Percentiles rank a stretch among this genome's conserved stretches.
These are phyloP conservation scores for Brachionus manjavacas DNA, from an alignment of 1,140 invertebrate genomes.

Conservation along the genomic window DNA sequence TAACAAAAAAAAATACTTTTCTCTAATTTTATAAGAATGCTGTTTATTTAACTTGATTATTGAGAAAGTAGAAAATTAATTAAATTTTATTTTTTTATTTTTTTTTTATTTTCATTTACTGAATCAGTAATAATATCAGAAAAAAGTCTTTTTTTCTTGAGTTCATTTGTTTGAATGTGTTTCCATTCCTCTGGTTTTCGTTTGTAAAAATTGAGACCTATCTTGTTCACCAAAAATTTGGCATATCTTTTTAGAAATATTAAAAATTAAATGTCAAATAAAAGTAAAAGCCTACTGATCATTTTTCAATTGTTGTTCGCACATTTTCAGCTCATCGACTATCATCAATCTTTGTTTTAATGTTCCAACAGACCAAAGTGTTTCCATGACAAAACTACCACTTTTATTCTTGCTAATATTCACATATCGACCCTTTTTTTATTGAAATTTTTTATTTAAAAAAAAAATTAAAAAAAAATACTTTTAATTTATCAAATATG, in stretches of 20 bases:
- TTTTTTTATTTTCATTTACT: constrained; percentile 1
- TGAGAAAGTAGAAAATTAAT: too few species aligned
- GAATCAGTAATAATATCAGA: neutral
- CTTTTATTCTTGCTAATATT: constrained; percentile 40
- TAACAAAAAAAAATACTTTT: too few species aligned
- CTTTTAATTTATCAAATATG: constrained; percentile 32
- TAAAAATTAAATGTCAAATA: neutral
- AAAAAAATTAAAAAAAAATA: neutral
- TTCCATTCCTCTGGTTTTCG: constrained; percentile 40
- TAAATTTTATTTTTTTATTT: constrained; percentile 3
- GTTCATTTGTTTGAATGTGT: constrained; percentile 28
- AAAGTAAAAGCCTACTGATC: neutral
- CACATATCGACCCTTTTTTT: neutral
- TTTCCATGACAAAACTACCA: constrained; percentile 42
- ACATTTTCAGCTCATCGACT: constrained; percentile 25
- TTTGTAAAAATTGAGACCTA: constrained; percentile 31
- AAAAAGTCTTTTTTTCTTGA: constrained; percentile 31
- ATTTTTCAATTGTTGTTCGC: constrained; percentile 40
- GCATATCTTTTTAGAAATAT: constrained; percentile 1
- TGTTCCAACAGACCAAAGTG: neutral
- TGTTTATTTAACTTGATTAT: too few species aligned
- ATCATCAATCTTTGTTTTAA: constrained; percentile 12
- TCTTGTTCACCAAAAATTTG: constrained; percentile 35
- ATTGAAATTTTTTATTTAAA: neutral
- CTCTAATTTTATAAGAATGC: too few species aligned